Evolutionary conservation across 2,113 vertebrate genomes (phyloP).

Genomic region (Sterrhoptilus dennistouni): DNA sequence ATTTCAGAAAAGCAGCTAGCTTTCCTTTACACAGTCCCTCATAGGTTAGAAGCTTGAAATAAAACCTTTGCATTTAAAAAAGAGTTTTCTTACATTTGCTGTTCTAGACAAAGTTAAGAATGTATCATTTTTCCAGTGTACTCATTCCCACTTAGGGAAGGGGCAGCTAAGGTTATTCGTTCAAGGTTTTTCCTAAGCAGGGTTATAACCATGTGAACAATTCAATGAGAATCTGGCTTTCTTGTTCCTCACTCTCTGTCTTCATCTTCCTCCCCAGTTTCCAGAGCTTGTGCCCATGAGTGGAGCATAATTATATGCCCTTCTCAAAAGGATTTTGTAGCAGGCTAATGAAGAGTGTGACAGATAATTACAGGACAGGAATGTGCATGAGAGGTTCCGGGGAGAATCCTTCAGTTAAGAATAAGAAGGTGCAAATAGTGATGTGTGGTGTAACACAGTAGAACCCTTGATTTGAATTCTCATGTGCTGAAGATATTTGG

Average conservation of each 20-base stretch:
- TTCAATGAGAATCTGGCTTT: neutral
- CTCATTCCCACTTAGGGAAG: neutral
- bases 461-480: neutral
- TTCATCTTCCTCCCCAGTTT: neutral
- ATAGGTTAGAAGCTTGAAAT: neutral
- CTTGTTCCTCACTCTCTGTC: neutral
- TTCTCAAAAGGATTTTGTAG: neutral
- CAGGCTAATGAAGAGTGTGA: neutral
- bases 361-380: neutral
- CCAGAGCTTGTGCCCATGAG: neutral
- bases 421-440: neutral
- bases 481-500: neutral
- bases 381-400: accelerated
- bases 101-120: neutral
- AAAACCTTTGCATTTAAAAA: neutral
- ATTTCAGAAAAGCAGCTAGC: neutral
- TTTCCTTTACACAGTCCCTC: neutral
- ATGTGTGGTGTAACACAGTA: neutral
- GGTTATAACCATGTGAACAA: neutral
- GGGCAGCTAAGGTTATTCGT: neutral
- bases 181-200: neutral
- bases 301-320: neutral
- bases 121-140: neutral
- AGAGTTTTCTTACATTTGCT: accelerated
- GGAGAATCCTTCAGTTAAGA: neutral